phyloP scores from a whole-genome alignment of 2,888 invertebrate species.

The Sipunculus nudus region DNA sequence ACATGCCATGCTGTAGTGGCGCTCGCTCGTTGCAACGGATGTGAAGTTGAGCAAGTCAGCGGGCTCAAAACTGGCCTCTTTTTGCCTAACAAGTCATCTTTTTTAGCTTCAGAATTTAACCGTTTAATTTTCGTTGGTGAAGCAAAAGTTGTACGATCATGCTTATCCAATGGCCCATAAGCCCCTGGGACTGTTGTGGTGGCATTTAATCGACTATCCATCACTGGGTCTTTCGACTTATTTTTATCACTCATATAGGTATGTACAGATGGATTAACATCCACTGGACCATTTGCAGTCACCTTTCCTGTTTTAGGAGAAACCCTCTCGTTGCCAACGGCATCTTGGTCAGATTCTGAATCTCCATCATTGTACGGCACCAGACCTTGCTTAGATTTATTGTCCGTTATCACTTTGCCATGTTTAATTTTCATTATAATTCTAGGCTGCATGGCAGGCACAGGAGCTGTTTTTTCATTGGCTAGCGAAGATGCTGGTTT shows the following conservation, averaged over 20 bases:
- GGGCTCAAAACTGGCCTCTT: background rate
- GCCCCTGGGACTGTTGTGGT: constrained; percentile 55
- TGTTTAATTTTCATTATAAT: constrained; percentile 64
- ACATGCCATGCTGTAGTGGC: constrained; percentile 60
- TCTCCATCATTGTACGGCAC: constrained; percentile 64
- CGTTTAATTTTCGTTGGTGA: no score
- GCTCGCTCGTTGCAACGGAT: background rate
- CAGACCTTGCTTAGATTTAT: constrained; percentile 25
- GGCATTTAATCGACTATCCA: constrained; percentile 50
- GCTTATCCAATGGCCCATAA: constrained; percentile 21
- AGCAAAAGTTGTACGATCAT: no score
- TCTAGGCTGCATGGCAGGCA: constrained; percentile 48
- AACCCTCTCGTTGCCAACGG: no score
- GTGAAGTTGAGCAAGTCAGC: background rate
- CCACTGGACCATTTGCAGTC: no score
- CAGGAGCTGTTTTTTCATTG: constrained; percentile 12
- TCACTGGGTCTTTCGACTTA: no score
- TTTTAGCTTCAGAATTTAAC: background rate
- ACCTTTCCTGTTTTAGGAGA: no score
- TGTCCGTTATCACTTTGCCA: constrained; percentile 48
- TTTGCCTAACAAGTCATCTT: background rate
- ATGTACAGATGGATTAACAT: no score
- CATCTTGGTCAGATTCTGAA: constrained; percentile 9
- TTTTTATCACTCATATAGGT: no score
- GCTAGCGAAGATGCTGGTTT: constrained; percentile 9